A percentile compares a stretch with the other conserved stretches of the same genome.
phyloP scores from a whole-genome alignment of 2,797 vertebrate species.

The Naso thynnoides region DNA sequence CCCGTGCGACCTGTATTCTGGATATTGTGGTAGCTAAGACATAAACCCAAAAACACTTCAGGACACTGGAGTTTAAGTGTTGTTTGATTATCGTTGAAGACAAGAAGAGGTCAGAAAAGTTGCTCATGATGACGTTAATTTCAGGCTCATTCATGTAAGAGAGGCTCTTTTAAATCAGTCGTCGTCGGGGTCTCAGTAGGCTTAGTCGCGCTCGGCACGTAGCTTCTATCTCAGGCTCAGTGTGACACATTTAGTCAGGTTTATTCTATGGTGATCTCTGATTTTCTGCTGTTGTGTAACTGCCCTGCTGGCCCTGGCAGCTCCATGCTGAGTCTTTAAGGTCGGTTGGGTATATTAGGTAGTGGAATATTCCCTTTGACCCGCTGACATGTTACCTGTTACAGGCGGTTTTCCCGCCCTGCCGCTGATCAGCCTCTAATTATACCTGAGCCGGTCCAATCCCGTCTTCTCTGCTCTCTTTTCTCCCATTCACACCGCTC shows the following conservation, averaged over 20 bases:
- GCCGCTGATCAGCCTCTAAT: conserved; percentile 3
- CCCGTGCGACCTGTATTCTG: no score
- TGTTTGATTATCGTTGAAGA: no score
- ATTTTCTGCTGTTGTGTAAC: conserved; percentile 40
- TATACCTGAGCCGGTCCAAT: conserved; percentile 23
- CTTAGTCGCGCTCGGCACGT: background rate
- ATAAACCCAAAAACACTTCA: no score
- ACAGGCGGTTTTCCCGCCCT: background rate
- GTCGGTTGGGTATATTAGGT: background rate
- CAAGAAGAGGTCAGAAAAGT: no score
- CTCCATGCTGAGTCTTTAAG: background rate
- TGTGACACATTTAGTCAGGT: conserved; percentile 24
- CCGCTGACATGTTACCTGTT: background rate
- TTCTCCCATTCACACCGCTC: background rate
- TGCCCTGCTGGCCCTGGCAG: background rate
- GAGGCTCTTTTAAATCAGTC: no score
- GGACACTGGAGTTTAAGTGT: no score
- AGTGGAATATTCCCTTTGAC: conserved; percentile 9
- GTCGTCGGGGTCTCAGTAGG: no score
- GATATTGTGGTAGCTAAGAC: no score
- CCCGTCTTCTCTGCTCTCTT: background rate
- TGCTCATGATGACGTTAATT: no score
- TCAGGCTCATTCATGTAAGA: no score
- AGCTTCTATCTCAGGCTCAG: background rate
- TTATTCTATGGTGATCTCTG: conserved; percentile 5